Base-by-base conservation (phyloP, 2,113 vertebrate genomes). In the Ochotona princeps region DNA sequence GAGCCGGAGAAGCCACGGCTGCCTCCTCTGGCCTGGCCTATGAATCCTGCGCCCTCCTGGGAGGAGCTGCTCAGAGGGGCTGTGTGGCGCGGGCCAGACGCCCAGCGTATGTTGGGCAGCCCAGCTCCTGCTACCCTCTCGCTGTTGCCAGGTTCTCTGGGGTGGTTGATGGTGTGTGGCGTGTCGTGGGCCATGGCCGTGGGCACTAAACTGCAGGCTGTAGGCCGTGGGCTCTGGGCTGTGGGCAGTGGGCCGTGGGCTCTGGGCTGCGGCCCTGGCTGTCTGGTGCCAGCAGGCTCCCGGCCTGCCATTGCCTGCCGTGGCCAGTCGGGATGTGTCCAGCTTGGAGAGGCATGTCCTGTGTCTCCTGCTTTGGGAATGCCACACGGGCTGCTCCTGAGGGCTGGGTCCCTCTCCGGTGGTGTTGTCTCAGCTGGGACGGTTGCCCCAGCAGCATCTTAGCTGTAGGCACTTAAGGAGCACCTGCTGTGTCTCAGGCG, bases 371-470 rank as follows among this genome's bases (percentile, higher is more conserved):
- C 1, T 20, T 21, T 38, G 66, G 1, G 74, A 67, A 51, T 2
- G 65, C 32, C 26, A 1, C 15, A 0, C 5, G 38, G 32, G 54
- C 18, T 79, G 26, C 35, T 73, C 70, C 2, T 23, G 57, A 66
- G 63, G 54, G 5, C 54, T 18, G 14, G 47, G 61, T 5, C 51
- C 35, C 21, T 87, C 10, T 35, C 2, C 13, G 17, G 25, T 12
- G 26, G 75, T 26, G 47, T 38, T 23, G 5, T 61, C 60, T 92
- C 30, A 6, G 38, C 83, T 25, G 49, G 57, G 69, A 7, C 5
- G 0, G 2, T 2, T 54, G 79, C 65, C 86, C 74, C 30, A 5
- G 75, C 47, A n/a, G 5, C 26, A 0, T 2, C 7, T n/a, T 5
- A 38, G 49, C 17, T 0, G 0, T 2, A 38, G 17, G n/a, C 61